Conservation (phyloP, 2,888 invertebrate genomes). For the Protodeltote pygarga region DNA sequence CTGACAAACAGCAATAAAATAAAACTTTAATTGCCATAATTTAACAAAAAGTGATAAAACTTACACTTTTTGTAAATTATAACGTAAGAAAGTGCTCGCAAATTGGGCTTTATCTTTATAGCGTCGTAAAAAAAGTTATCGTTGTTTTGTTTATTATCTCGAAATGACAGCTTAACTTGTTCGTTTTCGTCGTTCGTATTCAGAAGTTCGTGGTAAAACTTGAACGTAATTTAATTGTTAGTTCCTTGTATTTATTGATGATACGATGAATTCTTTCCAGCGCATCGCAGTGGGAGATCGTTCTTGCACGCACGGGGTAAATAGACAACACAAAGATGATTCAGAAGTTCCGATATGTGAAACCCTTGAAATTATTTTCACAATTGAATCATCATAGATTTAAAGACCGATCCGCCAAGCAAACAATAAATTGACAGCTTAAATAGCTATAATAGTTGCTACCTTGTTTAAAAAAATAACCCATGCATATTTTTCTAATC, state of each 20-base stretch:
- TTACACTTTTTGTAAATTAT: constrained; percentile 16
- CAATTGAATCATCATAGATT: no score
- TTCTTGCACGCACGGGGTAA: constrained; percentile 10
- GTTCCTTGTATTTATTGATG: constrained; percentile 50
- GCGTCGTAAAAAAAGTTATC: constrained; percentile 30
- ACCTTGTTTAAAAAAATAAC: no score
- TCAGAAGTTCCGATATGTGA: background rate
- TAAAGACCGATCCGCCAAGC: no score
- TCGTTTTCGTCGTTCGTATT: constrained; percentile 47
- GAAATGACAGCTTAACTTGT: constrained; percentile 14
- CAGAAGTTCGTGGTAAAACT: constrained; percentile 53
- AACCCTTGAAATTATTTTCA: background rate
- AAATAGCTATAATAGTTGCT: no score
- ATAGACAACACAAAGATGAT: constrained; percentile 2
- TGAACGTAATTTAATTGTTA: constrained; percentile 52
- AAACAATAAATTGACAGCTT: no score
- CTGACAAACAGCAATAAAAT: no score
- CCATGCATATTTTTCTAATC: no score
- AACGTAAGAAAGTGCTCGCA: constrained; percentile 27
- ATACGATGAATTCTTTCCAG: constrained; percentile 33
- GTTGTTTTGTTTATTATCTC: constrained; percentile 39
- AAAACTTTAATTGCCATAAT: no score
- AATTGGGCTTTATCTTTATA: constrained; percentile 31
- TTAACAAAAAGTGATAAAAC: constrained; percentile 8
- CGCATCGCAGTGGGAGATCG: constrained; percentile 43